Evolutionary conservation across 2,113 vertebrate genomes (phyloP).

Genomic region (Oceanites oceanicus): DNA sequence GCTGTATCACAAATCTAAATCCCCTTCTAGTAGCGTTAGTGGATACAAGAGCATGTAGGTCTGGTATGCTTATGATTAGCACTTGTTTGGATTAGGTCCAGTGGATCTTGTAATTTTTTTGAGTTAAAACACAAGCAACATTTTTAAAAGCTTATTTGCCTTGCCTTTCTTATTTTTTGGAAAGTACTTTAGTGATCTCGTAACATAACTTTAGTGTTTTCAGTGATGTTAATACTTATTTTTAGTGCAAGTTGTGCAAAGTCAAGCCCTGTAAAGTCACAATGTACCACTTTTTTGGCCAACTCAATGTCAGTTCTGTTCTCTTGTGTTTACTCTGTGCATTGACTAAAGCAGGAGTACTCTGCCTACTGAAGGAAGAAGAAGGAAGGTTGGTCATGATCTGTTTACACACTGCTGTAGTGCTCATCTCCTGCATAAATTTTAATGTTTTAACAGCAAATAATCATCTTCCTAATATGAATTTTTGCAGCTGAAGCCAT

Average conservation of each 20-base stretch:
- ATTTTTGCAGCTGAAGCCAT: background rate
- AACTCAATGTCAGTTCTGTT: background rate
- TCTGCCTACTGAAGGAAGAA: background rate
- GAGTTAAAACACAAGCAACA: background rate
- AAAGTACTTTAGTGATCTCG: background rate
- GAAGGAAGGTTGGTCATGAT: background rate
- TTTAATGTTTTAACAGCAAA: background rate
- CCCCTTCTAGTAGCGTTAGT: background rate
- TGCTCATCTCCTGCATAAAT: background rate
- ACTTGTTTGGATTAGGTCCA: background rate
- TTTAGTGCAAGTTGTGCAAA: background rate
- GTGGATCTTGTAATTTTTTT: background rate
- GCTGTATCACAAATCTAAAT: background rate
- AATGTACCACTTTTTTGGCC: background rate
- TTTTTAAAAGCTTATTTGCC: background rate
- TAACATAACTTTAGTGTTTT: background rate
- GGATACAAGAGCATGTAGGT: background rate
- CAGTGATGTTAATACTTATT: background rate
- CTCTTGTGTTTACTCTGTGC: background rate
- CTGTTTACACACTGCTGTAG: background rate
- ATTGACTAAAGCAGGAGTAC: background rate
- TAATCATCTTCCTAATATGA: background rate
- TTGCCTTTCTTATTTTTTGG: background rate
- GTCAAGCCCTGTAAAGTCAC: background rate
- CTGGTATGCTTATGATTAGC: background rate